These are phyloP conservation scores for Struthidea cinerea DNA, from an alignment of 2,113 vertebrate species.

Conservation along the genomic window DNA sequence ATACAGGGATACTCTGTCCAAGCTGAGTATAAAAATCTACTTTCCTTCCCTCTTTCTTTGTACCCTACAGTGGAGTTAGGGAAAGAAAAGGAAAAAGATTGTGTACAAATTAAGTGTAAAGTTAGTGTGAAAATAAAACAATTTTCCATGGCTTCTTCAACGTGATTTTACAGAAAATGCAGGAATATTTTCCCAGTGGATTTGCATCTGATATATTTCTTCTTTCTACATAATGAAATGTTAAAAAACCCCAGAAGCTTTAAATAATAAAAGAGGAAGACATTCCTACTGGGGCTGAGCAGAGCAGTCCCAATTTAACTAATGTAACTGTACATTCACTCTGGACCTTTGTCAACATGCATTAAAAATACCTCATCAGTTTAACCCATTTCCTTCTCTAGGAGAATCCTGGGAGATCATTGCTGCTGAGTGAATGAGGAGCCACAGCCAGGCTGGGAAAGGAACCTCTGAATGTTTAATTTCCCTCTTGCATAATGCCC, in stretches of 20 bases:
- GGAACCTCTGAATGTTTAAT: neutral
- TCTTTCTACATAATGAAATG: neutral
- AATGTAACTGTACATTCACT: conserved; percentile 2
- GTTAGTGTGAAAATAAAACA: neutral
- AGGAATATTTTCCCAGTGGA: neutral
- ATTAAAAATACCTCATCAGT: conserved; percentile 60
- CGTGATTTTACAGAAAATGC: neutral
- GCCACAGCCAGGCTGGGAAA: neutral
- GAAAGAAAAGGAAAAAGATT: neutral
- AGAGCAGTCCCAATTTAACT: neutral
- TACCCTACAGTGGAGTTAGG: neutral
- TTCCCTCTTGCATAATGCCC: neutral
- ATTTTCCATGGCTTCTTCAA: neutral
- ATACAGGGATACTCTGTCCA: neutral
- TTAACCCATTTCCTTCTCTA: conserved; percentile 46
- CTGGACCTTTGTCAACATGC: conserved; percentile 52
- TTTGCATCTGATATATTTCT: neutral
- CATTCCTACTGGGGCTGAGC: neutral
- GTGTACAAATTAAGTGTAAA: neutral
- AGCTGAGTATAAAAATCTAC: neutral
- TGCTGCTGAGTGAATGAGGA: neutral
- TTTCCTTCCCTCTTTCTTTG: neutral
- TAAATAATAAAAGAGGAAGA: conserved; percentile 38
- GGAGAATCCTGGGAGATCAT: neutral
- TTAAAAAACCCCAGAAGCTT: neutral